Percentiles rank a stretch among this genome's conserved stretches.
These are phyloP conservation scores for Bryconaethiops microstoma DNA, from an alignment of 2,797 vertebrate species.

Conservation along the genomic window DNA sequence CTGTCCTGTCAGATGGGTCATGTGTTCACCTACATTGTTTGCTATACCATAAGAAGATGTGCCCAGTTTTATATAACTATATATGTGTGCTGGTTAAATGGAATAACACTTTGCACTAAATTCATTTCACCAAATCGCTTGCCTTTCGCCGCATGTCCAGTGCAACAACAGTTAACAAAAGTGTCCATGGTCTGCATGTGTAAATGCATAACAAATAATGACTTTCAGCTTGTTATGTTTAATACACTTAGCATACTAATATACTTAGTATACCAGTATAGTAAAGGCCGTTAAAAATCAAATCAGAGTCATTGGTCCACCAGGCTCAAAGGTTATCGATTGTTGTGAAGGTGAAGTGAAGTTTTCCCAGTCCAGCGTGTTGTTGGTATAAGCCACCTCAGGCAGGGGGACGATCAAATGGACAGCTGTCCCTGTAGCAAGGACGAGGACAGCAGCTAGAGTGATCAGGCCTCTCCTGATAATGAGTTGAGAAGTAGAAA, in stretches of 20 bases:
- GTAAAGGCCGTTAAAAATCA: neutral
- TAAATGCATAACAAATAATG: neutral
- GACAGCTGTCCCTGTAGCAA: slow-evolving; percentile 74
- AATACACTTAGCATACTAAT: neutral
- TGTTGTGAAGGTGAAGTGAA: slow-evolving; percentile 22
- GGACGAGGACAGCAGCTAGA: slow-evolving; percentile 63
- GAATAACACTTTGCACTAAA: neutral
- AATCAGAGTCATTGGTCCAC: neutral
- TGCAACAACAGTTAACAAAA: neutral
- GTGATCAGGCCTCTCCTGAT: slow-evolving; percentile 71
- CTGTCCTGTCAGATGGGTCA: neutral
- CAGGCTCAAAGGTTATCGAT: slow-evolving; percentile 12
- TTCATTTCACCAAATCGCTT: neutral
- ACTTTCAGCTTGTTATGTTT: neutral
- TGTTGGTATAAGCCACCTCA: slow-evolving; percentile 47
- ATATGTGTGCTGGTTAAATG: neutral
- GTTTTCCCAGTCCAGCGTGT: slow-evolving; percentile 51
- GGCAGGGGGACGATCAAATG: slow-evolving; percentile 73
- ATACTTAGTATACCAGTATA: neutral
- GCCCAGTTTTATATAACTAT: neutral
- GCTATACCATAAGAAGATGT: neutral
- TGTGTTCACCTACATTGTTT: neutral
- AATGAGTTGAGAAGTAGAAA: slow-evolving; percentile 71
- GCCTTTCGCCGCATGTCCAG: neutral
- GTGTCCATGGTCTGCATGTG: neutral